Evolutionary conservation across 1,140 invertebrate species (phyloP).

Genomic region (Caenorhabditis brenneri): DNA sequence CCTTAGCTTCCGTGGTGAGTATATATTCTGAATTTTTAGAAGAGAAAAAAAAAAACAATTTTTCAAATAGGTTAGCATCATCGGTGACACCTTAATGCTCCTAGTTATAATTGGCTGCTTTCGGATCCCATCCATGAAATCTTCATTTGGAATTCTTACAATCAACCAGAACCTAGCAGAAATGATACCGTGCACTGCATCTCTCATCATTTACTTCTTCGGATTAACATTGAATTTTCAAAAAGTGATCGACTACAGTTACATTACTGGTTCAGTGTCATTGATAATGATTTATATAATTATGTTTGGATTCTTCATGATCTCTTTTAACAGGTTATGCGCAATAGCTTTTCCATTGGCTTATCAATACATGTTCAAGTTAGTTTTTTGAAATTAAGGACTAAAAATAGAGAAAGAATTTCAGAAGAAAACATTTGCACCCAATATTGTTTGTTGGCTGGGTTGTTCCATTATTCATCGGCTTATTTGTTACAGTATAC

Average conservation of each 20-base stretch:
- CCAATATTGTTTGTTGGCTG: too few relatives aligned
- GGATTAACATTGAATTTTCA: background rate
- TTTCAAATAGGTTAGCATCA: too few relatives aligned
- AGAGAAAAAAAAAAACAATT: too few relatives aligned
- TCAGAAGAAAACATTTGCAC: too few relatives aligned
- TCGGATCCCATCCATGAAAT: conserved; percentile 1
- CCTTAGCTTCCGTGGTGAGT: too few relatives aligned
- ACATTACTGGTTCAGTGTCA: background rate
- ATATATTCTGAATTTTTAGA: too few relatives aligned
- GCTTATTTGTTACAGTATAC: too few relatives aligned
- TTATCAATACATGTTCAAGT: background rate
- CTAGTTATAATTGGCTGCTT: background rate
- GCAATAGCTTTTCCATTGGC: conserved; percentile 1
- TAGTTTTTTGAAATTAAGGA: too few relatives aligned
- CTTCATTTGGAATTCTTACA: background rate
- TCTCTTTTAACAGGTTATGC: background rate
- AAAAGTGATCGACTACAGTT: background rate
- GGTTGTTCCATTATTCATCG: too few relatives aligned
- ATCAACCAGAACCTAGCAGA: background rate
- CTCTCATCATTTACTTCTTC: background rate
- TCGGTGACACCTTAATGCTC: background rate
- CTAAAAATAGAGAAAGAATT: too few relatives aligned
- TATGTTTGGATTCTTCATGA: background rate
- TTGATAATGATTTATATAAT: background rate
- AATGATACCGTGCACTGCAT: background rate